A percentile compares a stretch with the other conserved stretches of the same genome.
phyloP scores from a whole-genome alignment of 2,888 invertebrate genomes.

The Chymomyza fuscimana region DNA sequence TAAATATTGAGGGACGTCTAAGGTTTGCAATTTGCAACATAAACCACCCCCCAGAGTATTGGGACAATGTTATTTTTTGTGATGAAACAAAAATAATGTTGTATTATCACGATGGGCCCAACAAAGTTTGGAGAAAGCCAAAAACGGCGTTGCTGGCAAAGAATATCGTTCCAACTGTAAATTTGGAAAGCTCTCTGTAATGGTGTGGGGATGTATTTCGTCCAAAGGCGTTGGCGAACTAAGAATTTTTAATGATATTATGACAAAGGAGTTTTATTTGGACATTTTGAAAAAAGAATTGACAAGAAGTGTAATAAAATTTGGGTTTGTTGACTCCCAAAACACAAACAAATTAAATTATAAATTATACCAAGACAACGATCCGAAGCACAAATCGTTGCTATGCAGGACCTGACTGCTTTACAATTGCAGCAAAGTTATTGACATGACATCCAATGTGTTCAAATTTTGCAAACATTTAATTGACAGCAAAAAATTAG shows the following conservation, averaged over 20 bases:
- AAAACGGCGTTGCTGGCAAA: conserved; percentile 17
- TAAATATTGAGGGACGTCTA: conserved; percentile 1
- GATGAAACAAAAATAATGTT: conserved; percentile 37
- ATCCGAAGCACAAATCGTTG: conserved; percentile 18
- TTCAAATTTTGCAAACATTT: too few species aligned
- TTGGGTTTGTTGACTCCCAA: neutral
- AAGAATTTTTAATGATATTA: conserved; percentile 28
- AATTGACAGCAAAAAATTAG: too few species aligned
- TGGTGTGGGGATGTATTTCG: conserved; percentile 39
- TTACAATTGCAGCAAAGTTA: conserved; percentile 24
- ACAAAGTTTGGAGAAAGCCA: too few species aligned
- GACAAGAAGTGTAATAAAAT: conserved; percentile 28
- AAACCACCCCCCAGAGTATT: conserved; percentile 12
- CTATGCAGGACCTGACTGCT: conserved; percentile 17
- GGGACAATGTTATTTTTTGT: conserved; percentile 37
- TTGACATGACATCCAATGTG: conserved; percentile 18
- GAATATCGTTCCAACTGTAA: conserved; percentile 34
- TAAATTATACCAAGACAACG: conserved; percentile 32
- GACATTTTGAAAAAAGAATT: conserved; percentile 22
- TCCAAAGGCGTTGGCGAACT: conserved; percentile 33
- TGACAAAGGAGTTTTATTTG: conserved; percentile 27
- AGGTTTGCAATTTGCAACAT: too few species aligned
- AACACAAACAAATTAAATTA: neutral
- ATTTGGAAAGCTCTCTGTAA: conserved; percentile 36
- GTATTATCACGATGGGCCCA: conserved; percentile 35